phyloP scores from a whole-genome alignment of 2,113 vertebrate genomes.

The Herpetotheres cachinnans region DNA sequence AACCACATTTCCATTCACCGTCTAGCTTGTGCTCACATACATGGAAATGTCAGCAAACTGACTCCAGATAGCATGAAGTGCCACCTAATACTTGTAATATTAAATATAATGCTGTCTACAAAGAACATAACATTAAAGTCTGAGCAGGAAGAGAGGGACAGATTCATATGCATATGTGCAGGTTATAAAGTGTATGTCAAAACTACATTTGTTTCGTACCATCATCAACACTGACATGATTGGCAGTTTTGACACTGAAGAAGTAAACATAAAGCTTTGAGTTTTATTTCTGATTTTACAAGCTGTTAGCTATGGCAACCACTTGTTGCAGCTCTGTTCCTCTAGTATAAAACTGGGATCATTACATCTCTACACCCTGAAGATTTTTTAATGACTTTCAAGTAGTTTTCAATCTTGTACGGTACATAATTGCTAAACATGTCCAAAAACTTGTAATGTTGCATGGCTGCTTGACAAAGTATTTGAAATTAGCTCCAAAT shows the following conservation, averaged over 20 bases:
- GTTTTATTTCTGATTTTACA: neutral
- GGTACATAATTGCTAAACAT: neutral
- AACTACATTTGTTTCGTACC: neutral
- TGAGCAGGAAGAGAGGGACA: neutral
- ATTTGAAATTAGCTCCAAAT: neutral
- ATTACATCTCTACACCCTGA: neutral
- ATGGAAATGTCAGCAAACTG: neutral
- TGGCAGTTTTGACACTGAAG: neutral
- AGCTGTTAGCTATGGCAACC: neutral
- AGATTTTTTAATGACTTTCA: neutral
- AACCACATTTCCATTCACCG: neutral
- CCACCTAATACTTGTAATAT: neutral
- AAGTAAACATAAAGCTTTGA: neutral
- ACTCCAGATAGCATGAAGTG: neutral
- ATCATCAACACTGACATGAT: neutral
- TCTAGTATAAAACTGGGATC: neutral
- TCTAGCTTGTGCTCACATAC: neutral
- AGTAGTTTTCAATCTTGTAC: neutral
- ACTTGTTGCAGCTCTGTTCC: neutral
- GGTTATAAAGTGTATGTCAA: neutral
- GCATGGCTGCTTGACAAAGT: neutral
- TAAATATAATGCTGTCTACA: neutral
- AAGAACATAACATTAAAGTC: neutral
- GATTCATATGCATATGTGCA: neutral
- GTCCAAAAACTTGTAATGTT: neutral